Percentiles rank a stretch among this genome's conserved stretches.
phyloP scores from a whole-genome alignment of 2,888 invertebrate genomes.

The Drosophila ezoana region DNA sequence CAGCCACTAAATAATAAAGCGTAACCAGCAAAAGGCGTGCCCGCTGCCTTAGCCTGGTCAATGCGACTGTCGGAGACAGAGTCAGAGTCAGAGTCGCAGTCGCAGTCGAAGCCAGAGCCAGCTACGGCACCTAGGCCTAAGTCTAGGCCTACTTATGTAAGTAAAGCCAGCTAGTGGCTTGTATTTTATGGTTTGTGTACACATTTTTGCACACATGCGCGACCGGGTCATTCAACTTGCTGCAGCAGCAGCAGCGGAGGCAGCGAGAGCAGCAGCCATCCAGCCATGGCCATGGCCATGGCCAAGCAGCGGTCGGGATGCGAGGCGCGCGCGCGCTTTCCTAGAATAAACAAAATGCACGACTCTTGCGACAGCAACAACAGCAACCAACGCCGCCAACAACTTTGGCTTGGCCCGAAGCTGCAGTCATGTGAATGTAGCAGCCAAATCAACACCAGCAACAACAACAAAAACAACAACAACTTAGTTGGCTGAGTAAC shows the following conservation, averaged over 20 bases:
- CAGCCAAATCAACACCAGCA: conserved; percentile 70
- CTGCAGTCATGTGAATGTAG: conserved; percentile 41
- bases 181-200: conserved; percentile 83
- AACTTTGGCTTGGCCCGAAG: conserved; percentile 58
- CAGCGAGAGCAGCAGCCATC: conserved; percentile 40
- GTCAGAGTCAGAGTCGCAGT: conserved; percentile 21
- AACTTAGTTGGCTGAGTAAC: conserved; percentile 38
- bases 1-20: conserved; percentile 77
- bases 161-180: conserved; percentile 74
- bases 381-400: conserved; percentile 63
- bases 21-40: conserved; percentile 79
- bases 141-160: conserved; percentile 76
- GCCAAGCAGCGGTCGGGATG: conserved; percentile 28
- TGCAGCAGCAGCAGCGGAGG: conserved; percentile 33
- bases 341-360: conserved; percentile 79
- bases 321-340: conserved; percentile 69
- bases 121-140: conserved; percentile 57
- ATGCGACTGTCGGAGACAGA: conserved; percentile 31
- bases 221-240: conserved; percentile 82
- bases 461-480: conserved; percentile 59
- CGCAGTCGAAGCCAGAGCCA: conserved; percentile 23
- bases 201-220: conserved; percentile 83
- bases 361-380: conserved; percentile 66
- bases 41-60: conserved; percentile 48
- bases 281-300: conserved; percentile 67